These are phyloP conservation scores for Pseudomyrmex gracilis DNA, from an alignment of 1,140 invertebrate genomes.

Conservation along the genomic window DNA sequence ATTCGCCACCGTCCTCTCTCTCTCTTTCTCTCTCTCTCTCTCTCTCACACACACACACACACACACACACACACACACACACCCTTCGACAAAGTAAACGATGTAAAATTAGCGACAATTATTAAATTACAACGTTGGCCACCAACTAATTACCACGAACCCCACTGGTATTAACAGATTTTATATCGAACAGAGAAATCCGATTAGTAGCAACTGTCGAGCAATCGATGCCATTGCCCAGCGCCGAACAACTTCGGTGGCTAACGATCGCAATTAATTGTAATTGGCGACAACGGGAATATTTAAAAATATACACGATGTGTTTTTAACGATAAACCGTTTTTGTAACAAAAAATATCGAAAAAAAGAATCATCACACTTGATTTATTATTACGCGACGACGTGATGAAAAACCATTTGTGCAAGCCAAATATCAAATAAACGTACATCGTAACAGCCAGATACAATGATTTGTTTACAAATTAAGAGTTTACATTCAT, in stretches of 20 bases:
- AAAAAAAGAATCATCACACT: not conserved
- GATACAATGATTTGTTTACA: too few species aligned
- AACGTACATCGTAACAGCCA: too few species aligned
- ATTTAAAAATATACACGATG: slow-evolving; percentile 32
- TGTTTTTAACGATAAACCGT: not conserved
- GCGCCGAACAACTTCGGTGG: slow-evolving; percentile 14
- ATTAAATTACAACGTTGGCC: slow-evolving; percentile 69
- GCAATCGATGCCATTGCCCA: slow-evolving; percentile 35
- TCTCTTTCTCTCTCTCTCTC: not conserved
- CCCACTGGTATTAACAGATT: slow-evolving; percentile 64
- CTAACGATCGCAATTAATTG: slow-evolving; percentile 48
- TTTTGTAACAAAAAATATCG: not conserved
- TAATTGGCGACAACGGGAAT: slow-evolving; percentile 37
- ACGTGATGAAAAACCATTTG: not conserved
- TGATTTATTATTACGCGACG: not conserved
- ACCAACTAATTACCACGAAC: slow-evolving; percentile 62
- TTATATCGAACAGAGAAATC: slow-evolving; percentile 61
- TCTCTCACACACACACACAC: too few species aligned
- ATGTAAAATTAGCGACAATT: slow-evolving; percentile 68
- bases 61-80: too few species aligned
- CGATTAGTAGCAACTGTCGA: slow-evolving; percentile 59
- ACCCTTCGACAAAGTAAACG: slow-evolving; percentile 60
- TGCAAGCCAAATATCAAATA: too few species aligned
- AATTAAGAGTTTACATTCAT: not conserved
- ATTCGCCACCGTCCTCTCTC: not conserved